phyloP scores from a whole-genome alignment of 2,888 invertebrate species.

The Eupithecia exiguata region DNA sequence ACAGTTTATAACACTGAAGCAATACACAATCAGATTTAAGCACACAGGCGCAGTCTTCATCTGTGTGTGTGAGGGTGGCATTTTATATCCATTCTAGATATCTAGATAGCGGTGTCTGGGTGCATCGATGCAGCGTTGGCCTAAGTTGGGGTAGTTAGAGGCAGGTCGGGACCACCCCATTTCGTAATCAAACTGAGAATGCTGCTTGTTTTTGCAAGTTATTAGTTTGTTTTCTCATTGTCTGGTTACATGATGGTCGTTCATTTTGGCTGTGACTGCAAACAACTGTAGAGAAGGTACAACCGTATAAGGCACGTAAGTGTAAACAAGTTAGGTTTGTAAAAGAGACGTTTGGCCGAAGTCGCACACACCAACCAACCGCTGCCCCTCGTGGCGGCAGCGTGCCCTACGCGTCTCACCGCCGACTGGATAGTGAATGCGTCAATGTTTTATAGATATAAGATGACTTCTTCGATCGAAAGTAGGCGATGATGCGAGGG shows the following conservation, averaged over 20 bases:
- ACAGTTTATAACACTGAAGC: constrained; percentile 24
- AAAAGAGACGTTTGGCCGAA: not conserved
- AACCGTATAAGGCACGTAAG: not conserved
- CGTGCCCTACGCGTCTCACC: too few relatives aligned
- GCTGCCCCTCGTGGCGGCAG: too few relatives aligned
- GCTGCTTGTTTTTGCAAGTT: constrained; percentile 57
- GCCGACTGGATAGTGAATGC: too few relatives aligned
- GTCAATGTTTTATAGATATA: not conserved
- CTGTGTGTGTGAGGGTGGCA: constrained; percentile 48
- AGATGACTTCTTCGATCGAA: not conserved
- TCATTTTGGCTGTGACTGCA: constrained; percentile 23
- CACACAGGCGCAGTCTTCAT: constrained; percentile 37
- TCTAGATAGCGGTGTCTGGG: constrained; percentile 65
- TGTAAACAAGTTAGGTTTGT: not conserved
- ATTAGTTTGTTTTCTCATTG: constrained; percentile 54
- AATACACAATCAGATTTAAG: constrained; percentile 47
- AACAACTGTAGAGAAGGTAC: not conserved
- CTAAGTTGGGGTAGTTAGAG: constrained; percentile 68
- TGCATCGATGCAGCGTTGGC: constrained; percentile 78
- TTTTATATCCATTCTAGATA: constrained; percentile 63
- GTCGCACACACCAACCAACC: too few relatives aligned
- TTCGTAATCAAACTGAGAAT: constrained; percentile 68
- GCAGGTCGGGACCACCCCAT: constrained; percentile 52
- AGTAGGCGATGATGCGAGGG: not conserved
- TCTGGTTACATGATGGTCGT: constrained; percentile 38